Base-by-base conservation (phyloP, 2,113 vertebrate species). In the Propithecus coquereli region DNA sequence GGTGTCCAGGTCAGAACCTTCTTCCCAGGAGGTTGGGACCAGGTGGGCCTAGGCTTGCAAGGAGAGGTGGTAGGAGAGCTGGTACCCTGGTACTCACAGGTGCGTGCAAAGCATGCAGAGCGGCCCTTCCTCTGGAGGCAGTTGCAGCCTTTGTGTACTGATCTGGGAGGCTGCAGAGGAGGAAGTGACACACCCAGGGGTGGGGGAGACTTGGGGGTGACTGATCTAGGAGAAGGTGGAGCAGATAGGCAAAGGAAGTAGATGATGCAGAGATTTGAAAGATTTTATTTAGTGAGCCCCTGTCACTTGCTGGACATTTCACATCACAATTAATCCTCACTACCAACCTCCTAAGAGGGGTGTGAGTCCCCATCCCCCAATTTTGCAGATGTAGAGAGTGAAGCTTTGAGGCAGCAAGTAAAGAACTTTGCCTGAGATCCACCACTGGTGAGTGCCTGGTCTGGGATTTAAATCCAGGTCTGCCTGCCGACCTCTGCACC, bases 111-210 rank as follows among this genome's bases (percentile, higher is more conserved):
- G 40, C 40, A 43, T 66, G 83, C 43, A 63, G 50, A 80, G 94
- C 85, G 94, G 95, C 79, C 74, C 88, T 97, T 97, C 97, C 97
- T 95, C 85, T 70, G 30, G 63, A 12, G 9, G 95, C 47, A 59
- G 95, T 47, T 0, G 65, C 79, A 61, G 97, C 32, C 88, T 96
- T 85, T 97, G 97, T 97, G 95, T 89, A 87, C 93, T 65, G 94
- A 87, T 96, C 83, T 66, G 52, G 70, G 91, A 94, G 96, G 89
- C 80, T 92, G 20, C 82, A 84, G 89, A 96, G 95, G 91, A 98
- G 97, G 97, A 98, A 98, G 97, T 98, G 97, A 97, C 97, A 97
- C 97, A 1, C 97, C 97, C 97, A 54, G 11, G 93, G 77, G 92
- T 92, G 94, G 85, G 95, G 91, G 82, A 86, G 22, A 70, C 25